phyloP scores from a whole-genome alignment of 2,888 invertebrate species.

The Theristus sp. region DNA sequence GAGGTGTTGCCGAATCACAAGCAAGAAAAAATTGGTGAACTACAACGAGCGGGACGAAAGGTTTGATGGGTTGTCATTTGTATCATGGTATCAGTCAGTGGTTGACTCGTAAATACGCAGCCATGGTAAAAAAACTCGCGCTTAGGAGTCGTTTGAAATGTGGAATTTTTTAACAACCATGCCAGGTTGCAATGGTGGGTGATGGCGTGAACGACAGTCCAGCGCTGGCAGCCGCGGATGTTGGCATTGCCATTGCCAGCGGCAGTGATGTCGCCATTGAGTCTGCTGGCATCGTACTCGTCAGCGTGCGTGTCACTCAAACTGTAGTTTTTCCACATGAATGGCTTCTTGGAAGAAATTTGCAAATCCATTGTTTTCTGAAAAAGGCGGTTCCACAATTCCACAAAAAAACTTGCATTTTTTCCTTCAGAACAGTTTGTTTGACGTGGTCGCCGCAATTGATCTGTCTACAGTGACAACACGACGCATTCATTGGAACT shows the following conservation, averaged over 20 bases:
- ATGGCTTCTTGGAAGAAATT: no score
- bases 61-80: no score
- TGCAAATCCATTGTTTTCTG: no score
- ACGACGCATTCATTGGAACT: conserved; percentile 68
- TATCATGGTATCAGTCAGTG: no score
- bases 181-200: conserved; percentile 86
- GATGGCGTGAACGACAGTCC: conserved; percentile 98
- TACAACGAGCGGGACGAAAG: no score
- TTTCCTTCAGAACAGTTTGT: conserved; percentile 64
- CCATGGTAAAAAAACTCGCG: conserved; percentile 1
- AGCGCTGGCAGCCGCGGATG: conserved; percentile 88
- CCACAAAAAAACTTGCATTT: no score
- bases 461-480: conserved; percentile 75
- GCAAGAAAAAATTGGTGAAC: conserved; percentile 40
- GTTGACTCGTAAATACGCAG: no score
- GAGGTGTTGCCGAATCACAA: conserved; percentile 97
- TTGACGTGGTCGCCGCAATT: conserved; percentile 86
- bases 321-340: no score
- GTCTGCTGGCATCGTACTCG: conserved; percentile 89
- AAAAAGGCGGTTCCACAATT: no score
- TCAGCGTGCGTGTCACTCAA: conserved; percentile 50
- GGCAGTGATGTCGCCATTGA: conserved; percentile 98
- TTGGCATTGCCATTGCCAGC: conserved; percentile 90
- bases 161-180: no score
- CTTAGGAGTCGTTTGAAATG: neutral